Conservation (phyloP, 2,888 invertebrate genomes). For the Tetragnatha montana region DNA sequence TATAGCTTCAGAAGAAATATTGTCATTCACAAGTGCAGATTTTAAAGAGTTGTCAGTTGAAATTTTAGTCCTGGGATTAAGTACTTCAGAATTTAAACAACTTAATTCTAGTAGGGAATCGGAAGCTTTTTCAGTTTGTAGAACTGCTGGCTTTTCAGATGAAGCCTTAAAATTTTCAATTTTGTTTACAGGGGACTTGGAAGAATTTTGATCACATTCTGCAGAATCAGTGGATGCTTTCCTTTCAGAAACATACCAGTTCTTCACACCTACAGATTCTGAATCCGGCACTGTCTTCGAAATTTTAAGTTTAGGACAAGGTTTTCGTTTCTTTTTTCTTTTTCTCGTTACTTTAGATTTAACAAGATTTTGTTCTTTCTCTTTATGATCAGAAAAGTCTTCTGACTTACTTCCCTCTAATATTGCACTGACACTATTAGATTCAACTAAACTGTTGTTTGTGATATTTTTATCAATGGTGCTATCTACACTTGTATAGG, state of each 20-base stretch:
- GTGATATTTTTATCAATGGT: not conserved
- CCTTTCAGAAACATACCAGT: conserved; percentile 58
- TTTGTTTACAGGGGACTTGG: not conserved
- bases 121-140: not conserved
- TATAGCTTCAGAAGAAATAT: too few relatives aligned
- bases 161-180: not conserved
- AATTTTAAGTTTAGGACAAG: conserved; percentile 62
- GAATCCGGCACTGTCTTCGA: conserved; percentile 1
- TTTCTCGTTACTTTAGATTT: not conserved
- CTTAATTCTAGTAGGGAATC: not conserved
- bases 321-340: not conserved
- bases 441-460: not conserved
- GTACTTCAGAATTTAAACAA: too few relatives aligned
- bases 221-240: conserved; percentile 41
- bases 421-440: not conserved
- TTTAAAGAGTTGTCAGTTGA: too few relatives aligned
- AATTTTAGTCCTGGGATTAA: too few relatives aligned
- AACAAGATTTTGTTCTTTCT: not conserved
- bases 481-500: not conserved
- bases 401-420: not conserved
- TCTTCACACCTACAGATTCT: conserved; percentile 1
- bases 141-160: not conserved
- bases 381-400: too few relatives aligned
- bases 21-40: too few relatives aligned
- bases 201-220: conserved; percentile 16